A percentile compares a stretch with the other conserved stretches of the same genome.
phyloP scores from a whole-genome alignment of 2,797 vertebrate species.

The Labroides dimidiatus region DNA sequence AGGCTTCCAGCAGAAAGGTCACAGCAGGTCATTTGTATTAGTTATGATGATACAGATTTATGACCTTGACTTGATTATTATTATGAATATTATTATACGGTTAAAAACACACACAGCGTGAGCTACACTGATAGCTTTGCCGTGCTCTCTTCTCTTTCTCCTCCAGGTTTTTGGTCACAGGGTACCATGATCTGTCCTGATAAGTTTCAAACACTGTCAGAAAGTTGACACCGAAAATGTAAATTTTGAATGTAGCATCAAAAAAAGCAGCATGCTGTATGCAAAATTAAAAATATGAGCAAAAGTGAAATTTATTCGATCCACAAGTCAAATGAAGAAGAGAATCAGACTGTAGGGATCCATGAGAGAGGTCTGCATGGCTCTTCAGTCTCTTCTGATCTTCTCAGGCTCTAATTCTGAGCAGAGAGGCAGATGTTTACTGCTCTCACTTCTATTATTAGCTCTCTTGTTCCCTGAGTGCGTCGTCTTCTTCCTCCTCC shows the following conservation, averaged over 20 bases:
- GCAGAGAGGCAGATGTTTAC: constrained; percentile 41
- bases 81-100: no score
- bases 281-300: no score
- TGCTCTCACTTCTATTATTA: constrained; percentile 40
- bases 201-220: background rate
- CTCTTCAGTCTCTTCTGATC: constrained; percentile 12
- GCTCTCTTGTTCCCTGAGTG: constrained; percentile 15
- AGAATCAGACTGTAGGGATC: background rate
- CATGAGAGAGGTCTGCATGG: background rate
- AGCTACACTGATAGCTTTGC: no score
- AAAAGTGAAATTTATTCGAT: background rate
- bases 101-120: no score
- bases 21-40: constrained; percentile 33
- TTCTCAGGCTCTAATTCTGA: constrained; percentile 24
- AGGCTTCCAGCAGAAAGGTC: constrained; percentile 14
- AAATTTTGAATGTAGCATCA: no score
- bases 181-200: background rate
- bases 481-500: constrained; percentile 8
- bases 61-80: background rate
- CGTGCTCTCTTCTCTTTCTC: background rate
- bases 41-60: constrained; percentile 38
- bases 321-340: background rate
- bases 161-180: background rate
- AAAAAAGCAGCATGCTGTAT: no score
- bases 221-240: no score